Evolutionary conservation across 2,113 vertebrate species (phyloP).

Genomic region (Coptodon bakossiorum): DNA sequence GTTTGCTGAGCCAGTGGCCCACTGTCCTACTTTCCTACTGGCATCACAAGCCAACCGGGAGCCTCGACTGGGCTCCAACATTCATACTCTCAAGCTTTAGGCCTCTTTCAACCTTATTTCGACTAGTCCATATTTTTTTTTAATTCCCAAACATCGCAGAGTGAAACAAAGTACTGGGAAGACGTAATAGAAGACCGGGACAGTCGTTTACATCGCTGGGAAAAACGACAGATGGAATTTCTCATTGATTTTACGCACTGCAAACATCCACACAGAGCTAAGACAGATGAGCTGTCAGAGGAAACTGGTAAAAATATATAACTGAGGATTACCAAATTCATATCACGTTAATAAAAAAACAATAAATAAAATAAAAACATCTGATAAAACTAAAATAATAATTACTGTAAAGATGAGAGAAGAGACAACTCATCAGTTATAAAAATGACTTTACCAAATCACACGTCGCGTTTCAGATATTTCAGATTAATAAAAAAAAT

Average conservation of each 20-base stretch:
- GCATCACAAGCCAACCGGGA: constrained; percentile 29
- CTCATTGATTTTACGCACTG: constrained; percentile 38
- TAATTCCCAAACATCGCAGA: background rate
- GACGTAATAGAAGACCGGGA: background rate
- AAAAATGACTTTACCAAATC: background rate
- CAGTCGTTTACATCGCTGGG: background rate
- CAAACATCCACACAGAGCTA: constrained; percentile 8
- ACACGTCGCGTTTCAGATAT: background rate
- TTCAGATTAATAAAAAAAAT: rapidly evolving
- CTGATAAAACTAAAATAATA: background rate
- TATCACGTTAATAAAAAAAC: background rate
- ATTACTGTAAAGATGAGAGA: background rate
- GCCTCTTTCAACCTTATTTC: constrained; percentile 10
- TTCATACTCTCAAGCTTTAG: constrained; percentile 14
- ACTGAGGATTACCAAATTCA: background rate
- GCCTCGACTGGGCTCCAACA: constrained; percentile 17
- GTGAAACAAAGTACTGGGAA: background rate
- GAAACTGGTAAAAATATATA: background rate
- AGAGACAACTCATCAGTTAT: background rate
- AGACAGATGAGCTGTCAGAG: constrained; percentile 7
- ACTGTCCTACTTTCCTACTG: constrained; percentile 59
- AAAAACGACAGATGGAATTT: background rate
- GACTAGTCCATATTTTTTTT: background rate
- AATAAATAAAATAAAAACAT: background rate
- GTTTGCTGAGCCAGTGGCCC: constrained; percentile 40